phyloP scores from a whole-genome alignment of 2,113 vertebrate genomes.

The Notothenia coriiceps region DNA sequence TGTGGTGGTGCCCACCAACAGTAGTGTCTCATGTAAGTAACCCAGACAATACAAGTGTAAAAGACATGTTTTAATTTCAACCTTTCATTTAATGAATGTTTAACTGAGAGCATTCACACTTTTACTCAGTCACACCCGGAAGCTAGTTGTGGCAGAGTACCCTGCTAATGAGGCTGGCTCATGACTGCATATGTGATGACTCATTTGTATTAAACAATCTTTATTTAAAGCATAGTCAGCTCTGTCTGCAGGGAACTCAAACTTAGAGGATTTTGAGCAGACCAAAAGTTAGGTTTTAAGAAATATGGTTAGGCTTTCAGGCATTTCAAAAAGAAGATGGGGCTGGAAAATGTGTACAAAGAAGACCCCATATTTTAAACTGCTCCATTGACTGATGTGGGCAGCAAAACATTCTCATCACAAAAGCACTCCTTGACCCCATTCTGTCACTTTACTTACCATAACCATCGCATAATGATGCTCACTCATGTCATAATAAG shows the following conservation, averaged over 20 bases:
- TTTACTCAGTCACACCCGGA: neutral
- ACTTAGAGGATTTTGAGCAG: neutral
- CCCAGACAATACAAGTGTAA: neutral
- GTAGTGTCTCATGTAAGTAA: conserved; percentile 93
- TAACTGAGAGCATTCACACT: neutral
- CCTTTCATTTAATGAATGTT: neutral
- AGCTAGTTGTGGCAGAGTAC: neutral
- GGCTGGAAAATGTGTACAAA: neutral
- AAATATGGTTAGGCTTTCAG: neutral
- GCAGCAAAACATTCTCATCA: conserved; percentile 37
- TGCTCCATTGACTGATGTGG: neutral
- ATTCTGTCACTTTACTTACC: conserved; percentile 47
- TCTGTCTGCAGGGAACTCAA: neutral
- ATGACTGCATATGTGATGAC: neutral
- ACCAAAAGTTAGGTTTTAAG: conserved; percentile 5
- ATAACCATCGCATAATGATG: conserved; percentile 24
- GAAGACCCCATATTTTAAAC: neutral
- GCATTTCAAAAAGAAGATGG: neutral
- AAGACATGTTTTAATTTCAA: neutral
- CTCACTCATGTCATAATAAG: conserved; percentile 24
- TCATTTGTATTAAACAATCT: neutral
- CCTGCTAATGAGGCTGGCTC: neutral
- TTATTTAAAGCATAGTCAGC: neutral
- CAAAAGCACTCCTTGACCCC: conserved; percentile 40
- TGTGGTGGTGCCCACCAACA: conserved; percentile 93